These are phyloP conservation scores for Rafetus swinhoei DNA, from an alignment of 2,113 vertebrate genomes.

Conservation along the genomic window DNA sequence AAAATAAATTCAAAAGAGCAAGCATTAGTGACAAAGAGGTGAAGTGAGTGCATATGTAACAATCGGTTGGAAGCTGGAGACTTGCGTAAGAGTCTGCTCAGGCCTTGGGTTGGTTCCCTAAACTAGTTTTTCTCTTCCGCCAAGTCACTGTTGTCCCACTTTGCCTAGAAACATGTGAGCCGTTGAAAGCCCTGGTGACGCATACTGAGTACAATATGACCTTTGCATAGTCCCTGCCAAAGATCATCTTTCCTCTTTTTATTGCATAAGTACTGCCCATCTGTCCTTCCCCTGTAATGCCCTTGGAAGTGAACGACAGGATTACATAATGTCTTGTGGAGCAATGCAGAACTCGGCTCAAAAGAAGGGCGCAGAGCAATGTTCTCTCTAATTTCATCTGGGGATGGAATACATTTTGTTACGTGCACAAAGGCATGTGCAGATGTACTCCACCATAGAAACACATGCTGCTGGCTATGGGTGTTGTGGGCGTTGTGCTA, in stretches of 20 bases:
- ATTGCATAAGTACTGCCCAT: conserved; percentile 64
- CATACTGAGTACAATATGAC: conserved; percentile 21
- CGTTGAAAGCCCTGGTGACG: conserved; percentile 34
- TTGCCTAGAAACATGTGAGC: neutral
- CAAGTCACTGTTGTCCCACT: conserved; percentile 20
- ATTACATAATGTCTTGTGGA: conserved; percentile 41
- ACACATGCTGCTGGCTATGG: too few species aligned
- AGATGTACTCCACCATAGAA: too few species aligned
- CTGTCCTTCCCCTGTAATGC: conserved; percentile 51
- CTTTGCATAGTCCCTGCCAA: conserved; percentile 50
- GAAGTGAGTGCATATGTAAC: neutral
- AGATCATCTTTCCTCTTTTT: conserved; percentile 52
- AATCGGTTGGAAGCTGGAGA: conserved; percentile 19
- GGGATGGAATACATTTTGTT: too few species aligned
- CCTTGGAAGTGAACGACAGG: conserved; percentile 34
- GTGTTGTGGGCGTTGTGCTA: too few species aligned
- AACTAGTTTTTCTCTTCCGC: conserved; percentile 16
- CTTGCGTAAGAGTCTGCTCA: conserved; percentile 45
- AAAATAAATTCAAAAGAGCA: neutral
- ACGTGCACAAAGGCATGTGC: too few species aligned
- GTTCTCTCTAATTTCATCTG: too few species aligned
- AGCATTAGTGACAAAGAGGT: neutral
- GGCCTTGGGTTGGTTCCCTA: conserved; percentile 29
- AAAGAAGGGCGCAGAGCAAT: neutral
- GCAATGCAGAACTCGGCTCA: neutral